Evolutionary conservation across 2,888 invertebrate species (phyloP).

Genomic region (Lithosia quadra): DNA sequence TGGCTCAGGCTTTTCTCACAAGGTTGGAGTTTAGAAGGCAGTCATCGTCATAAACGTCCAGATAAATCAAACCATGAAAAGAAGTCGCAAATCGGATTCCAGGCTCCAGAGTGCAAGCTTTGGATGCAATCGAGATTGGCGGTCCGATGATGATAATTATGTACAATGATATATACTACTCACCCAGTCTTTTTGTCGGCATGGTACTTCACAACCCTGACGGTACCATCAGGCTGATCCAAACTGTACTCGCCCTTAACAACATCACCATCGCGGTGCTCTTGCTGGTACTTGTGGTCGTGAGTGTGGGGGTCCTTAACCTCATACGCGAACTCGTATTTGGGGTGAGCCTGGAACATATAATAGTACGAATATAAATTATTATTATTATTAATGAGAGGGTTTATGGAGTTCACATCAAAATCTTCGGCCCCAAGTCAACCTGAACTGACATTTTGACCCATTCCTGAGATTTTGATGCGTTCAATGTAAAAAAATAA

Average conservation of each 20-base stretch:
- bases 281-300: constrained; percentile 81
- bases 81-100: too few species aligned
- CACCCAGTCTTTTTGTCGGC: constrained; percentile 6
- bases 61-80: too few species aligned
- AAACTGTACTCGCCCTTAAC: constrained; percentile 11
- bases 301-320: constrained; percentile 85
- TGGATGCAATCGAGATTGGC: not conserved
- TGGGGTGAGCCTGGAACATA: constrained; percentile 21
- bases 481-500: too few species aligned
- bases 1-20: too few species aligned
- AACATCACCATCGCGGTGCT: constrained; percentile 75
- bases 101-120: not conserved
- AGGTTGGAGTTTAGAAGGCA: too few species aligned
- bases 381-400: not conserved
- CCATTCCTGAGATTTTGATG: too few species aligned
- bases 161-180: not conserved
- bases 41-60: too few species aligned
- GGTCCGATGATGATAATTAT: too few species aligned
- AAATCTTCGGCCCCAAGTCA: too few species aligned
- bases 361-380: too few species aligned
- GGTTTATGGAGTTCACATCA: too few species aligned
- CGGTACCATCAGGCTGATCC: constrained; percentile 13
- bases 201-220: not conserved
- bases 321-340: constrained; percentile 65
- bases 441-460: too few species aligned